Evolutionary conservation across 2,797 vertebrate species (phyloP).

Genomic region (Semaprochilodus insignis): DNA sequence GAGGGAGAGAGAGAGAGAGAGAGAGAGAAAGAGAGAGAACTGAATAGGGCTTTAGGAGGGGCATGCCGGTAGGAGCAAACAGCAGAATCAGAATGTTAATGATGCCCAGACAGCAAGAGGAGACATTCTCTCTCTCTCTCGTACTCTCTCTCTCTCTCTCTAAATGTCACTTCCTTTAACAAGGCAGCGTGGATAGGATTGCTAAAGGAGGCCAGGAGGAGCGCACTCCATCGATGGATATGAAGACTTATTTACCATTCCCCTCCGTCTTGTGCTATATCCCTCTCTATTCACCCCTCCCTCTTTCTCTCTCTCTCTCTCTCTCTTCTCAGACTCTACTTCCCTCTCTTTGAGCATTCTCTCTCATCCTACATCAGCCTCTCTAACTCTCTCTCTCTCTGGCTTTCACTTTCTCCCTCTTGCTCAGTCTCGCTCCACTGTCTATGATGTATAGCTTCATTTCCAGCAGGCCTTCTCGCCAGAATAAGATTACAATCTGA

Average conservation of each 20-base stretch:
- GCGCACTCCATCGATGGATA: slow-evolving; percentile 51
- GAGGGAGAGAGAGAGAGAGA: slow-evolving; percentile 14
- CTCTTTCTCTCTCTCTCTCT: slow-evolving; percentile 17
- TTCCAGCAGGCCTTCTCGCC: slow-evolving; percentile 70
- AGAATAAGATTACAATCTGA: slow-evolving; percentile 78
- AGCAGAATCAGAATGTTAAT: slow-evolving; percentile 63
- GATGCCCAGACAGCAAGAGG: slow-evolving; percentile 53
- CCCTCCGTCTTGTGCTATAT: slow-evolving; percentile 52
- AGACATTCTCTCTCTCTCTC: slow-evolving; percentile 21
- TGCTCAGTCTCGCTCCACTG: slow-evolving; percentile 64
- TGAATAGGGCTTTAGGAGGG: slow-evolving; percentile 56
- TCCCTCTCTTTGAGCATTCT: slow-evolving; percentile 23
- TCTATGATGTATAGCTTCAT: slow-evolving; percentile 81
- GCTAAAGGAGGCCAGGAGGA: slow-evolving; percentile 34
- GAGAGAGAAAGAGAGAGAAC: slow-evolving; percentile 19
- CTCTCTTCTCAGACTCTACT: slow-evolving; percentile 32
- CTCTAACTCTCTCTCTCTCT: slow-evolving; percentile 34
- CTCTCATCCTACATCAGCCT: slow-evolving; percentile 12
- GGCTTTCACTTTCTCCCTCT: slow-evolving; percentile 44
- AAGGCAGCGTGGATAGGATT: slow-evolving; percentile 38
- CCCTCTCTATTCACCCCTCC: slow-evolving; percentile 38
- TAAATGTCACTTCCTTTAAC: slow-evolving; percentile 35
- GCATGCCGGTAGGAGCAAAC: slow-evolving; percentile 44
- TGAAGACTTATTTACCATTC: slow-evolving; percentile 63
- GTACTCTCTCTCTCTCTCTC: background rate